Evolutionary conservation across 2,113 vertebrate genomes (phyloP).

Genomic region (Microcebus lehilahytsara): DNA sequence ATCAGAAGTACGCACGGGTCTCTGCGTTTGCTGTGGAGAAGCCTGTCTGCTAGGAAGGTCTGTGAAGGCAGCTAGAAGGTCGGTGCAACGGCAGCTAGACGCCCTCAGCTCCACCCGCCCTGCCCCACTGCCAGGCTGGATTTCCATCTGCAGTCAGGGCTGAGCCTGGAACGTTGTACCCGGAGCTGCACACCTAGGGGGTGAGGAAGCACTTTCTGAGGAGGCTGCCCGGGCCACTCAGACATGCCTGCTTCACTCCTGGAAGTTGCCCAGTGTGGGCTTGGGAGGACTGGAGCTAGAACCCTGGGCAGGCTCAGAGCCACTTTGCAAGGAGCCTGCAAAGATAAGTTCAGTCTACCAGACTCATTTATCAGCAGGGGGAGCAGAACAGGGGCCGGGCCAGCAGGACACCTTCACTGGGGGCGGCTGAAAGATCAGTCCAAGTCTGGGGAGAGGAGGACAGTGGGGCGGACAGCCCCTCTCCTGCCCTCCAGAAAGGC

Average conservation of each 20-base stretch:
- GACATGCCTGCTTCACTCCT: background rate
- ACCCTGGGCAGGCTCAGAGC: background rate
- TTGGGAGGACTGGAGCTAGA: background rate
- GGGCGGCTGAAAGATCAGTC: background rate
- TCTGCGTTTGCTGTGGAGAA: background rate
- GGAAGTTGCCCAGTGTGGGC: background rate
- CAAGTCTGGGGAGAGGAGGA: background rate
- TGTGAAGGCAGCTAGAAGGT: background rate
- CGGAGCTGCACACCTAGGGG: fast-evolving
- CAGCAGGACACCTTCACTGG: background rate
- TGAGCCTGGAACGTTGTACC: fast-evolving
- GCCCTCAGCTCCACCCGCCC: background rate
- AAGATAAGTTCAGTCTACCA: background rate
- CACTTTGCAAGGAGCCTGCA: background rate
- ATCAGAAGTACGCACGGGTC: background rate
- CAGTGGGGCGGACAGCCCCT: too few relatives aligned
- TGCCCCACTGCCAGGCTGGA: fast-evolving
- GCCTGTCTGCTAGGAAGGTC: background rate
- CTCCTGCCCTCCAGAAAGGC: background rate
- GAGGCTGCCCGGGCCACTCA: background rate
- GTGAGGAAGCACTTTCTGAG: background rate
- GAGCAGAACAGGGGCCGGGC: background rate
- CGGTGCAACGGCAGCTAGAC: background rate
- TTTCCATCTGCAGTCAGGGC: fast-evolving
- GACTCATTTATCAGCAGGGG: background rate